Base-by-base conservation (phyloP, 2,888 invertebrate species). In the Anticlea derivata region DNA sequence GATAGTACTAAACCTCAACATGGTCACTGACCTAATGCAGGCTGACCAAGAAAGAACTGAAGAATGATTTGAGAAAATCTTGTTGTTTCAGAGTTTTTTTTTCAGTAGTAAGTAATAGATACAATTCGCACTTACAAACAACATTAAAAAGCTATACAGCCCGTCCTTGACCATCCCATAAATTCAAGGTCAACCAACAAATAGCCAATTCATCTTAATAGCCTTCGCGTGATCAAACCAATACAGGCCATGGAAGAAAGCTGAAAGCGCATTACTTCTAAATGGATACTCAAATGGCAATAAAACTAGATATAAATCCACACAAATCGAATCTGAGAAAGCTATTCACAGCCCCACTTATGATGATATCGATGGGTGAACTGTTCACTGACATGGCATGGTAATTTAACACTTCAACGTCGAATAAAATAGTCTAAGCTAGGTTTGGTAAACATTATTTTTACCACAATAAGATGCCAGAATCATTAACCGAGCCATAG, bases 201-300 rank as follows among this genome's bases (percentile, higher is more conserved):
- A 52, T 37, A 24, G 40, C 35, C 43, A 50, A 50, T 58, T 50
- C 26, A 52, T 51, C 45, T 47, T 47, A 49, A 55, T 51, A 40
- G 44, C 46, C 50, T 40, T 59, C 39, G 59, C 61, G 55, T 61
- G 61, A 40, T 48, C 39, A 48, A 40, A 38, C 13, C 23, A 34
- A 59, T 50, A 49, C 43, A 41, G 46, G 58, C 50, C 58, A 52
- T 50, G 38, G 26, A 41, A 38, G 51, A 39, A 51, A 55, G 52
- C 48, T 33, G 47, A 48, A 38, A 50, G 48, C 44, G 31, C 40
- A 50, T 60, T 58, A 45, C 45, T 22, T 35, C 38, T 40, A 46
- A 56, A 58, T 52, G 51, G 51, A 51, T 27, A 48, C 49, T 44
- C 40, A 34, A 55, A 27, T n/a, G 39, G 30, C 7, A 37, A 45